Percentiles rank a stretch among this genome's conserved stretches.
Conservation (phyloP, 2,113 vertebrate species). For the Orientallactaga bullata region DNA sequence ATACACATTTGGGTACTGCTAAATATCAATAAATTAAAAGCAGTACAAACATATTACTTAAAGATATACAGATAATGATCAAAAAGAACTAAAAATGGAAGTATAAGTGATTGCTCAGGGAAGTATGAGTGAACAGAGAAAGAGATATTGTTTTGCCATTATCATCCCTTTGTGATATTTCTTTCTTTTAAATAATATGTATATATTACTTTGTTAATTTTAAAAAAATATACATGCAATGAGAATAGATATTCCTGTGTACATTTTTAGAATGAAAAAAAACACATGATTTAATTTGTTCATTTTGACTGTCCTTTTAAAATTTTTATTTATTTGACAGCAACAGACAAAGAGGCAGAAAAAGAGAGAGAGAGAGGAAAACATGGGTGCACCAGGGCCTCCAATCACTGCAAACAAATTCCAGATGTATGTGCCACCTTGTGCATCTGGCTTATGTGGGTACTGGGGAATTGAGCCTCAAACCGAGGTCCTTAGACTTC, state of each 20-base stretch:
- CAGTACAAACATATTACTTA: constrained; percentile 48
- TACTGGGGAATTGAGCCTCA: no score
- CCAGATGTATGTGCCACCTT: no score
- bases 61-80: constrained; percentile 21
- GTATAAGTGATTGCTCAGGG: background rate
- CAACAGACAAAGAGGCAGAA: no score
- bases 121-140: background rate
- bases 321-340: no score
- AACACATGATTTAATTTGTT: constrained; percentile 59
- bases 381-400: no score
- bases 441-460: no score
- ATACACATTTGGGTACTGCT: background rate
- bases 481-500: no score
- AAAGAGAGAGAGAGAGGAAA: no score
- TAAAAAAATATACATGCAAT: background rate
- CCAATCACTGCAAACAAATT: no score
- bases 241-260: background rate
- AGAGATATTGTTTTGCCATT: constrained; percentile 34
- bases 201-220: background rate
- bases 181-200: constrained; percentile 8
- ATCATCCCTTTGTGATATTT: background rate
- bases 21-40: constrained; percentile 57
- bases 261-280: constrained; percentile 46
- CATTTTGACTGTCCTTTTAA: constrained; percentile 7
- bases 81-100: constrained; percentile 49